A percentile compares a stretch with the other conserved stretches of the same genome.
Conservation (phyloP, 2,888 invertebrate genomes). For the Platypus cylindrus region DNA sequence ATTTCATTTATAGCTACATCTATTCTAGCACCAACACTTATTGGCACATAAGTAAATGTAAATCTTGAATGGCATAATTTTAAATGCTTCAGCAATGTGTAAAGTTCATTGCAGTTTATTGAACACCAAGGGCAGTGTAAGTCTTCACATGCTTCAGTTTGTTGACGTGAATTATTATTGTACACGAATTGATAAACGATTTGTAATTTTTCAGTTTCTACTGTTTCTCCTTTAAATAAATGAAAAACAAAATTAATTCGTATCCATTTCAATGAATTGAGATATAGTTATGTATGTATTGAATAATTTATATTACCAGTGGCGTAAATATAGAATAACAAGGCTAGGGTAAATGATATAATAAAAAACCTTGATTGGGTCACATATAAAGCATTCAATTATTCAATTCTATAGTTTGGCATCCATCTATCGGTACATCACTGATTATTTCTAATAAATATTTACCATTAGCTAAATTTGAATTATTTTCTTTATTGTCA, state of each 20-base stretch:
- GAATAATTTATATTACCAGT: no score
- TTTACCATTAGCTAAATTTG: conserved; percentile 25
- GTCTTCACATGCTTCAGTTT: conserved; percentile 89
- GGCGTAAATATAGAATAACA: no score
- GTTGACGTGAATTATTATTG: conserved; percentile 88
- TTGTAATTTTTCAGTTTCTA: conserved; percentile 48
- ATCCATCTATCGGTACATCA: no score
- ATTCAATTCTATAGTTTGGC: no score
- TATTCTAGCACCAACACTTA: conserved; percentile 64
- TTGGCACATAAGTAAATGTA: conserved; percentile 81
- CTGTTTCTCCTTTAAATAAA: conserved; percentile 7
- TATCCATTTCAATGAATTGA: background rate
- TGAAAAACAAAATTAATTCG: background rate
- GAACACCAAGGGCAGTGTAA: conserved; percentile 94
- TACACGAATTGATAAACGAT: conserved; percentile 94
- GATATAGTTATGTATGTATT: background rate
- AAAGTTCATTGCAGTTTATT: conserved; percentile 74
- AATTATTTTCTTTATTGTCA: conserved; percentile 35
- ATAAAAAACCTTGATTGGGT: no score
- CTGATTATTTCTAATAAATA: background rate
- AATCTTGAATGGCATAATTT: conserved; percentile 89
- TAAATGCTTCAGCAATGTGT: conserved; percentile 83
- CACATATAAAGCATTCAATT: no score
- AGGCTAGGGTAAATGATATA: no score
- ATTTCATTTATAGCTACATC: conserved; percentile 92